Conservation (phyloP, 2,113 vertebrate genomes). For the Lycaon pictus region DNA sequence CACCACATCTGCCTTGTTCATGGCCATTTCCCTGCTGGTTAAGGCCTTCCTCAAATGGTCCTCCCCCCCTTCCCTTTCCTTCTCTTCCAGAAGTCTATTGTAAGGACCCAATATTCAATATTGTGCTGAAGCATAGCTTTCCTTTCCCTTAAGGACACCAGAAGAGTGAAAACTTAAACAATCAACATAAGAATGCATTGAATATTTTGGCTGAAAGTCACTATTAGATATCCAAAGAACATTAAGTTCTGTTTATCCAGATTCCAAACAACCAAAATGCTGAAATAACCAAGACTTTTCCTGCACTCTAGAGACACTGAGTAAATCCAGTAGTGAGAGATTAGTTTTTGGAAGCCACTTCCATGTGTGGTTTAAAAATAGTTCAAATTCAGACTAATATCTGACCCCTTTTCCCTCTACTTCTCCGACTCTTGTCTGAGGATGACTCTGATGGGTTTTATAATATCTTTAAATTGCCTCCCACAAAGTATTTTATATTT, state of each 20-base stretch:
- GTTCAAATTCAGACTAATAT: constrained; percentile 12
- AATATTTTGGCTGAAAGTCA: neutral
- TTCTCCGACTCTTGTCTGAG: neutral
- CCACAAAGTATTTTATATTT: neutral
- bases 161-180: neutral
- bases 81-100: neutral
- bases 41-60: neutral
- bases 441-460: neutral
- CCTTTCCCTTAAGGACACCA: neutral
- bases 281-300: constrained; percentile 21
- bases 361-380: neutral
- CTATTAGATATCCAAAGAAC: neutral
- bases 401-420: neutral
- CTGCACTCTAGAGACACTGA: neutral
- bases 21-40: neutral
- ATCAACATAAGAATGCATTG: neutral
- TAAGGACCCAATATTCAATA: neutral
- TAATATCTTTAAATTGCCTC: neutral
- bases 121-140: neutral
- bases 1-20: neutral
- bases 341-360: neutral
- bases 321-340: neutral
- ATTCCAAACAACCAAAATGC: neutral
- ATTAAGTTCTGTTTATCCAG: neutral
- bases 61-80: neutral